Evolutionary conservation across 2,888 invertebrate genomes (phyloP), one percentile per base, ranked within the genome.

Genomic region (Agrilus cyanescens): DNA sequence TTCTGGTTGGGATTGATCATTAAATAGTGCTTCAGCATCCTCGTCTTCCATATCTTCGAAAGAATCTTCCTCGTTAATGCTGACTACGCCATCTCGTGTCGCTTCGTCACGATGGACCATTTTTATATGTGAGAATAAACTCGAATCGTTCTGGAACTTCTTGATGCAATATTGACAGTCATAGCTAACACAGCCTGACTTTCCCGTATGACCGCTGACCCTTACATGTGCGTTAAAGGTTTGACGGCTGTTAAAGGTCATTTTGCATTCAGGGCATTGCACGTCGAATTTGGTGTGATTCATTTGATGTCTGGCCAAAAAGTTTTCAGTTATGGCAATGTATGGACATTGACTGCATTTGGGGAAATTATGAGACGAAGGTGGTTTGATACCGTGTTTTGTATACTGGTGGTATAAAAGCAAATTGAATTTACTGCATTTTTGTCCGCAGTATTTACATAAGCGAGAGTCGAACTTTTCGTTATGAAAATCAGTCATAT

Each of bases 361-460:
- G 0, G 88, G 87, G 59, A 88, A 89, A 43, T 72, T 70, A 60
- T 80, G 80, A 39, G 75, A 73, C 37, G 77, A 67, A 2, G 85
- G 81, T 12, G 78, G 75, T 37, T 71, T 68, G 30, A 88, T 72
- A 45, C 81, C 80, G 67, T 90, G 90, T 56, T 85, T 85, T 1
- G 80, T 78, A 53, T 82, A 83, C 60, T 85, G 67, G 61, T 90
- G 90, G 61, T 86, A 84, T 55, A 84, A 68, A 46, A 88, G 69
- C 48, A 82, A 75, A 53, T 83, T 82, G 50, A 83, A 74, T 56
- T 82, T 85, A 2, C 70, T 68, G 15, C 85, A 82, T 56, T 78
- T 80, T 58, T 83, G 78, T 0, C 89, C 90, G 66, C 90, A 90
- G 54, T 85, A 81, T 60, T 89, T 88, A 65, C 90, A 90, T 30